Percentiles rank a stretch among this genome's conserved stretches.
These are phyloP conservation scores for Diplodus puntazzo DNA, from an alignment of 2,797 vertebrate species.

Conservation along the genomic window DNA sequence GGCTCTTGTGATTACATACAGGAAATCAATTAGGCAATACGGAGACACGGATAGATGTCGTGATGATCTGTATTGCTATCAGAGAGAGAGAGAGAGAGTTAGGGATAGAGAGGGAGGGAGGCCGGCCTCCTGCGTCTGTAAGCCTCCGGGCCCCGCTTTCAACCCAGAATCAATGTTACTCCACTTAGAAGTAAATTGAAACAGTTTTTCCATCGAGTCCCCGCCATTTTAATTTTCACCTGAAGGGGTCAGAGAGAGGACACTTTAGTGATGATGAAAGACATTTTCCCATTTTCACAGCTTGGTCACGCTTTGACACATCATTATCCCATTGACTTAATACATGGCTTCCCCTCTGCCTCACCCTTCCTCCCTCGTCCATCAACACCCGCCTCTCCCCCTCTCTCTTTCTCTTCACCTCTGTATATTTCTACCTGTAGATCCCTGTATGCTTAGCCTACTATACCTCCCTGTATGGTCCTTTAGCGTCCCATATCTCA, in stretches of 20 bases:
- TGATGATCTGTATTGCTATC: constrained; percentile 43
- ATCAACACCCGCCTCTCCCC: constrained; percentile 35
- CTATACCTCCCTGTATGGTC: constrained; percentile 22
- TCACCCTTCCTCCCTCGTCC: constrained; percentile 56
- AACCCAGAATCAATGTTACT: constrained; percentile 81
- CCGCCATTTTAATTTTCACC: constrained; percentile 81
- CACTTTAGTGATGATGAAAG: constrained; percentile 85
- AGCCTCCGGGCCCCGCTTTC: constrained; percentile 72
- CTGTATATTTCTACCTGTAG: constrained; percentile 36
- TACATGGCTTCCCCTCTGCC: constrained; percentile 71
- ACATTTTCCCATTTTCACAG: constrained; percentile 83
- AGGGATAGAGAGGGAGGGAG: constrained; percentile 17
- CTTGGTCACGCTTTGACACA: constrained; percentile 82
- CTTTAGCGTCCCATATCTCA: constrained; percentile 39
- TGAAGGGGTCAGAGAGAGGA: constrained; percentile 84
- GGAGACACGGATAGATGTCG: constrained; percentile 39
- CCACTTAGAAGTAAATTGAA: constrained; percentile 83
- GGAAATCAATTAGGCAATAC: constrained; percentile 41
- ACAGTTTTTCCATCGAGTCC: constrained; percentile 80
- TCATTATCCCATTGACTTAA: constrained; percentile 84
- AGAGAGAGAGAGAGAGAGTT: constrained; percentile 23
- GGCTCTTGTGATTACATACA: constrained; percentile 46
- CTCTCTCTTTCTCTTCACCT: constrained; percentile 22
- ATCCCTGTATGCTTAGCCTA: constrained; percentile 31
- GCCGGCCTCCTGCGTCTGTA: constrained; percentile 43